Percentiles rank a stretch among this genome's conserved stretches.
Evolutionary conservation across 2,797 vertebrate species (phyloP).

Genomic region (Melopsittacus undulatus): DNA sequence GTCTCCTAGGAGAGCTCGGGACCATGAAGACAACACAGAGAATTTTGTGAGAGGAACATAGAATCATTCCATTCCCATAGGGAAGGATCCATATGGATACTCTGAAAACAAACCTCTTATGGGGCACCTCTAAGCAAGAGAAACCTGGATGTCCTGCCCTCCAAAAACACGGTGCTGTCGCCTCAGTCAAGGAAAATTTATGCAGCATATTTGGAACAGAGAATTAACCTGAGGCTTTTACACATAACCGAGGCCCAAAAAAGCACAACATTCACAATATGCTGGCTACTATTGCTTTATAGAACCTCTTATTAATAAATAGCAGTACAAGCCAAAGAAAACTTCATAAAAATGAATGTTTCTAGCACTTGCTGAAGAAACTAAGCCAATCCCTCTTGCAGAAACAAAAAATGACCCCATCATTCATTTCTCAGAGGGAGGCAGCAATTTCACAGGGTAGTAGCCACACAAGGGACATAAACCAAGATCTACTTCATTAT

Average conservation of each 20-base stretch:
- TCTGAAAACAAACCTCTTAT: not conserved
- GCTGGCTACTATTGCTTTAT: not conserved
- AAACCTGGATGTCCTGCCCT: not conserved
- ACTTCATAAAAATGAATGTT: constrained; percentile 1
- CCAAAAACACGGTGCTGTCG: not conserved
- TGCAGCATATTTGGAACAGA: not conserved
- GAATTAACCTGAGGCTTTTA: not conserved
- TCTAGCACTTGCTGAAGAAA: not conserved
- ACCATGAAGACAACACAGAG: not conserved
- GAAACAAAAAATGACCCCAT: constrained; percentile 47
- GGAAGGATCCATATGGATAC: not conserved
- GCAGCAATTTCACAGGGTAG: constrained; percentile 44
- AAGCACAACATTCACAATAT: not conserved
- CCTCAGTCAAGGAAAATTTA: not conserved
- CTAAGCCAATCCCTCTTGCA: not conserved
- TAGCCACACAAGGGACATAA: constrained; percentile 16
- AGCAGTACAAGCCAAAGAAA: constrained; percentile 8
- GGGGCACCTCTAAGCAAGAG: not conserved
- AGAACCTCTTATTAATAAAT: not conserved
- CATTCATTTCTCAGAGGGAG: constrained; percentile 32
- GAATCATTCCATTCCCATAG: not conserved
- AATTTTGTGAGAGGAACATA: not conserved
- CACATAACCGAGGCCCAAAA: not conserved
- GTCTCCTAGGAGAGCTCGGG: not conserved
- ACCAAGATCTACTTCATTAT: not conserved